A percentile compares a stretch with the other conserved stretches of the same genome.
These are phyloP conservation scores for Drosophila neoperkinsi DNA, from an alignment of 2,888 invertebrate genomes.

Conservation along the genomic window DNA sequence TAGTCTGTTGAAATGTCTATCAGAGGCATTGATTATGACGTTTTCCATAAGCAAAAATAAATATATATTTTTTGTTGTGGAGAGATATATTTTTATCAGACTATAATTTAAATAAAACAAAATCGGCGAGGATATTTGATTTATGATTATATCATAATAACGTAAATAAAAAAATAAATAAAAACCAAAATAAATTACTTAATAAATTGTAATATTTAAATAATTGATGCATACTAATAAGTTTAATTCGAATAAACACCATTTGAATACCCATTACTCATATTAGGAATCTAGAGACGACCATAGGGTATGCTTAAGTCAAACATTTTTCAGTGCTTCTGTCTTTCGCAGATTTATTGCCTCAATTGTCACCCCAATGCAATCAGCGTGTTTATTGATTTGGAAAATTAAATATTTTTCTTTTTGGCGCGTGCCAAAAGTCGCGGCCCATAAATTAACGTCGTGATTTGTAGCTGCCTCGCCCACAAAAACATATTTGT, in stretches of 20 bases:
- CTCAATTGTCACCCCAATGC: slow-evolving; percentile 76
- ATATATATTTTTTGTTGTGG: neutral
- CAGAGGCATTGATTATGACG: neutral
- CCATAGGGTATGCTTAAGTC: slow-evolving; percentile 13
- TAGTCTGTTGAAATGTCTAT: neutral
- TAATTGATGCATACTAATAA: neutral
- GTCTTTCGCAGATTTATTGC: slow-evolving; percentile 69
- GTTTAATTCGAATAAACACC: neutral
- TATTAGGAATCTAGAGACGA: neutral
- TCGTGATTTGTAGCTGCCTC: slow-evolving; percentile 57
- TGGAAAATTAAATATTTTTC: slow-evolving; percentile 79
- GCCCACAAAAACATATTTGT: slow-evolving; percentile 8
- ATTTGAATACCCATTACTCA: neutral
- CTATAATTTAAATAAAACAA: neutral
- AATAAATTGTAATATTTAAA: neutral
- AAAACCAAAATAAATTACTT: neutral
- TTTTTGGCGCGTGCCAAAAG: slow-evolving; percentile 66
- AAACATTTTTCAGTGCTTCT: slow-evolving; percentile 4
- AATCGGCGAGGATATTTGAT: neutral
- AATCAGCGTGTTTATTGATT: slow-evolving; percentile 81
- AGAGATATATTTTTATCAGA: neutral
- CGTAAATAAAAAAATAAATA: neutral
- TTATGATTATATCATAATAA: neutral
- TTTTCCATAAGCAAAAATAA: neutral
- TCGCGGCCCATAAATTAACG: slow-evolving; percentile 68